Base-by-base conservation (phyloP, 1,140 invertebrate species). In the Cherax destructor region DNA sequence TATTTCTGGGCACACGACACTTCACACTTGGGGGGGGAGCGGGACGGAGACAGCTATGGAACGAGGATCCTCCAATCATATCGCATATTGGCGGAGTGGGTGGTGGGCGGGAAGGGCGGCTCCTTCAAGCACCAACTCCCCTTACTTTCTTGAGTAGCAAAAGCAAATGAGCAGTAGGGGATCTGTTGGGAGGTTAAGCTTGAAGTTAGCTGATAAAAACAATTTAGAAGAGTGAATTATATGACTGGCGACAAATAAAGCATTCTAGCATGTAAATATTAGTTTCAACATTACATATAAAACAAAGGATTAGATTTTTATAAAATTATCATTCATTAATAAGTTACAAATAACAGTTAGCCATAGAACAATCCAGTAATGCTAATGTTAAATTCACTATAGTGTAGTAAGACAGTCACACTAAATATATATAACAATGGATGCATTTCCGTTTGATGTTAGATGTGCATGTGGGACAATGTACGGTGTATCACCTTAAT, bases 41-140 rank as follows among this genome's bases (percentile, higher is more conserved):
- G 50, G 88, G 74, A 84, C 50, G 69, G 81, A 79, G 52, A 79
- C 65, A 77, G 78, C 83, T 89, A 92, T 30, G 81, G 74, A 72
- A 94, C 92, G 49, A 97, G 94, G 78, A 96, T 95, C 93, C 96
- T 97, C 97, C 97, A 98, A 94, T 98, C 97, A 94, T 97, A 98
- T 78, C 97, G 95, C 91, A 96, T 96, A 93, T 97, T 98, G 94
- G 96, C 96, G 21, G 97, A 96, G 94, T 98, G 97, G 24, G 97
- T 97, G 16, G 97, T 95, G 0, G 97, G 97, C 30, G 97, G 96
- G 94, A 97, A 96, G 1, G 97, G 97, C 5, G 97, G 96, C 86
- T 97, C 96, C 24, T 96, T 95, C 21, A 98, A 94, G 92, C 96
- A 95, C 97, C 97, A 98, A 16, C 72, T 86, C 74, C 95, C 95